phyloP scores from a whole-genome alignment of 1,140 invertebrate species.

The Littorina saxatilis region DNA sequence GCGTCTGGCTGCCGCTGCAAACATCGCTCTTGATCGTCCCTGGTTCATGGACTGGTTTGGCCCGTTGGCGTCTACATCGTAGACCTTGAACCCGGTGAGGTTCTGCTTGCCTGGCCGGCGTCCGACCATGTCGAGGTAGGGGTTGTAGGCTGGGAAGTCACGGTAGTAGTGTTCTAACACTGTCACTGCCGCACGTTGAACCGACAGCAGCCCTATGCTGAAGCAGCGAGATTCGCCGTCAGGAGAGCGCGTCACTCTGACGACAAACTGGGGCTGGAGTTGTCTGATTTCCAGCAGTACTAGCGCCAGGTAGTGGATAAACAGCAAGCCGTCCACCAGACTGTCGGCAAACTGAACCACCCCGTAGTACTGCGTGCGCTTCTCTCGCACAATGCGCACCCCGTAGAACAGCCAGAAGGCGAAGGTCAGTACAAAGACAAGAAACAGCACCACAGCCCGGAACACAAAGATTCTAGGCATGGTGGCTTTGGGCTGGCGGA shows the following conservation, averaged over 20 bases:
- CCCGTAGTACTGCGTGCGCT: conserved; percentile 71
- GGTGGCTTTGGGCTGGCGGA: conserved; percentile 80
- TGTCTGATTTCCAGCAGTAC: conserved; percentile 94
- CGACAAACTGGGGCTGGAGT: conserved; percentile 90
- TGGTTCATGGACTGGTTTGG: conserved; percentile 73
- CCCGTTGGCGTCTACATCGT: conserved; percentile 89
- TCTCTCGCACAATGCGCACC: conserved; percentile 81
- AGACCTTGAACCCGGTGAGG: conserved; percentile 91
- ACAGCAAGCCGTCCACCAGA: conserved; percentile 93
- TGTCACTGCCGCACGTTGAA: conserved; percentile 96
- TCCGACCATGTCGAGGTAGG: conserved; percentile 83
- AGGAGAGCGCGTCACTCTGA: conserved; percentile 94
- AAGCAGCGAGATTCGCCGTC: conserved; percentile 88
- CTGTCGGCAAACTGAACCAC: conserved; percentile 93
- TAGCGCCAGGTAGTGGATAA: conserved; percentile 96
- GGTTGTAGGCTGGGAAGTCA: conserved; percentile 97
- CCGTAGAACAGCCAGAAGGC: conserved; percentile 98
- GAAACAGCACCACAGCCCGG: conserved; percentile 88
- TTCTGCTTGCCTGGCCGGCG: conserved; percentile 59
- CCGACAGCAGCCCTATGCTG: conserved; percentile 90
- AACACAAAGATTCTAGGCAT: conserved; percentile 96
- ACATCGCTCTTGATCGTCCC: conserved; percentile 79
- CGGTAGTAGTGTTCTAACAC: conserved; percentile 96
- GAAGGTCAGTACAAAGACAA: conserved; percentile 95
- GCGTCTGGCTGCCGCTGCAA: conserved; percentile 78